These are phyloP conservation scores for Lipophrys pholis DNA, from an alignment of 2,113 vertebrate genomes.

Conservation along the genomic window DNA sequence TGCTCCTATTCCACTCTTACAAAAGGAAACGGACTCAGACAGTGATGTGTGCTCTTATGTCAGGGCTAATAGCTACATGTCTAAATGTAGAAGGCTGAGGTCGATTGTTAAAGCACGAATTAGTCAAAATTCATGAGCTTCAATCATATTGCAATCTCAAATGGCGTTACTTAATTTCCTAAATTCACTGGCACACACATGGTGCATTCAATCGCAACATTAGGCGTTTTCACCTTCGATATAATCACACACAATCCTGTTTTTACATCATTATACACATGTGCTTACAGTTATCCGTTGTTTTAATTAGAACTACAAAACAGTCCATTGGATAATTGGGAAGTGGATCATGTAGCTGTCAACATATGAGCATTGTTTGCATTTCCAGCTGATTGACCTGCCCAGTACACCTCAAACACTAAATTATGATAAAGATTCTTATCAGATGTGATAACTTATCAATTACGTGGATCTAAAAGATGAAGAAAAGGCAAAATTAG, in stretches of 20 bases:
- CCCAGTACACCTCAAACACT: constrained; percentile 45
- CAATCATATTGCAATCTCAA: neutral
- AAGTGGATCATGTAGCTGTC: constrained; percentile 31
- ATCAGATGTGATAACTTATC: constrained; percentile 21
- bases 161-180: neutral
- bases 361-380: constrained; percentile 37
- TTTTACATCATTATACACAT: neutral
- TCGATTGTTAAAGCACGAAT: neutral
- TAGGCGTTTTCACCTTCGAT: neutral
- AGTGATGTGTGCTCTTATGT: too few species aligned
- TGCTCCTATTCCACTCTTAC: too few species aligned
- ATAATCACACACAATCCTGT: constrained; percentile 12
- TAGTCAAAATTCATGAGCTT: neutral
- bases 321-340: constrained; percentile 24
- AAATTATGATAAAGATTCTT: constrained; percentile 39
- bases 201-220: neutral
- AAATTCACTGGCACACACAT: too few species aligned
- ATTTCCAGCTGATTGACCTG: constrained; percentile 42
- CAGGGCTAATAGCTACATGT: neutral
- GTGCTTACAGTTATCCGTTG: constrained; percentile 3
- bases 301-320: constrained; percentile 7
- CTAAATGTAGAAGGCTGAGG: neutral
- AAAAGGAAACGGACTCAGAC: too few species aligned
- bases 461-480: constrained; percentile 8
- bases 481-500: constrained; percentile 1